These are phyloP conservation scores for Marisa cornuarietis DNA, from an alignment of 1,140 invertebrate species.

Conservation along the genomic window DNA sequence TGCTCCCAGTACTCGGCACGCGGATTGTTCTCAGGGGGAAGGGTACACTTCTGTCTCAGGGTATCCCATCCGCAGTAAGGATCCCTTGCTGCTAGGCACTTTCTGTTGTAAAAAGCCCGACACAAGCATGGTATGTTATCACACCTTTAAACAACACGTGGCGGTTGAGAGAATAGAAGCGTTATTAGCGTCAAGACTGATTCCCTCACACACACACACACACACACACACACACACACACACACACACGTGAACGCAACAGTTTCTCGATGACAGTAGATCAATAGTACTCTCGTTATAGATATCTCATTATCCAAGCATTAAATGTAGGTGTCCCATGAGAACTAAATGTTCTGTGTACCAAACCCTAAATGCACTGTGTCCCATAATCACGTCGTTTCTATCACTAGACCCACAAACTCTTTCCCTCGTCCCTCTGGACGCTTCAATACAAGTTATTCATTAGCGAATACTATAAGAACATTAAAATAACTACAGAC, in stretches of 20 bases:
- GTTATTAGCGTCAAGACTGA: background rate
- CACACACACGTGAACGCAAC: background rate
- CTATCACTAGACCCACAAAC: too few relatives aligned
- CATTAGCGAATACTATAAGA: too few relatives aligned
- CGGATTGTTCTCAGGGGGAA: constrained; percentile 73
- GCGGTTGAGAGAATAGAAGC: background rate
- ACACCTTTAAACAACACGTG: background rate
- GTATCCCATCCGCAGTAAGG: constrained; percentile 95
- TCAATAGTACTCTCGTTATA: too few relatives aligned
- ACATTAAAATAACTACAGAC: too few relatives aligned
- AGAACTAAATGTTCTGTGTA: too few relatives aligned
- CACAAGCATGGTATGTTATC: background rate
- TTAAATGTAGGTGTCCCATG: too few relatives aligned
- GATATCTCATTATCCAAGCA: too few relatives aligned
- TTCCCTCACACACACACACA: background rate
- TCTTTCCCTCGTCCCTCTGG: too few relatives aligned
- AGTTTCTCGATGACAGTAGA: background rate
- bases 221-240: background rate
- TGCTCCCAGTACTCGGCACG: constrained; percentile 78
- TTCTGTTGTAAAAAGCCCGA: constrained; percentile 54
- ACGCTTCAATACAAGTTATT: too few relatives aligned
- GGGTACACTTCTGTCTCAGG: constrained; percentile 75
- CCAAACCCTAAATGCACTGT: too few relatives aligned
- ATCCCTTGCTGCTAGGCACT: constrained; percentile 86
- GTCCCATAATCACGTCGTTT: too few relatives aligned